A percentile compares a stretch with the other conserved stretches of the same genome.
Evolutionary conservation across 2,888 invertebrate genomes (phyloP).

Genomic region (Eurois occulta): DNA sequence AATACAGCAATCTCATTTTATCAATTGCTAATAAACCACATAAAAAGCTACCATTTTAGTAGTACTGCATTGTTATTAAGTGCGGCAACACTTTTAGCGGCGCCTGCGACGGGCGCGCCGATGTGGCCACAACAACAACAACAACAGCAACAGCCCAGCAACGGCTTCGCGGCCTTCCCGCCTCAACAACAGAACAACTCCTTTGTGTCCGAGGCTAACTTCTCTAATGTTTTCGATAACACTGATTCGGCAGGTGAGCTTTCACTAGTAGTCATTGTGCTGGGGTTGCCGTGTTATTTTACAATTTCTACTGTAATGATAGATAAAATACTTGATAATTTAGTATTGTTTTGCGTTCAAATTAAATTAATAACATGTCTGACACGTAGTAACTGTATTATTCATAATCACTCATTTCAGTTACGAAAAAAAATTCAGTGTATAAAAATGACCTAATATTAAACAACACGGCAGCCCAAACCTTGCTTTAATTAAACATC

Average conservation of each 20-base stretch:
- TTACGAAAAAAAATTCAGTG: neutral
- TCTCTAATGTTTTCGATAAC: constrained; percentile 96
- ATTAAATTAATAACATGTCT: neutral
- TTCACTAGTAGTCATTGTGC: constrained; percentile 69
- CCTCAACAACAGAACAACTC: constrained; percentile 81
- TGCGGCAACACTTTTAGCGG: constrained; percentile 65
- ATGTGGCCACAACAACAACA: constrained; percentile 75
- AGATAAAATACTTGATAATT: neutral
- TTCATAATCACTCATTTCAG: neutral
- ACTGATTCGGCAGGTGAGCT: constrained; percentile 92
- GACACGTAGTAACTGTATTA: neutral
- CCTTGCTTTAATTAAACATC: constrained; percentile 64
- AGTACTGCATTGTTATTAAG: constrained; percentile 69
- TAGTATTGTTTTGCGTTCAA: neutral
- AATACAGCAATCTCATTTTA: neutral
- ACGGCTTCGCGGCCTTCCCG: constrained; percentile 80
- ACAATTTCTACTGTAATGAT: constrained; percentile 43
- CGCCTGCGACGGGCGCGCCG: constrained; percentile 68
- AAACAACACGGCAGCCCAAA: constrained; percentile 65
- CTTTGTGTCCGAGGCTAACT: constrained; percentile 96
- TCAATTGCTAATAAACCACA: constrained; percentile 16
- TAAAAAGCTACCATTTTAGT: constrained; percentile 43
- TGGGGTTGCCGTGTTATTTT: constrained; percentile 66
- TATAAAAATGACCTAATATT: neutral
- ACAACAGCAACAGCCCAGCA: constrained; percentile 74